phyloP scores from a whole-genome alignment of 2,113 vertebrate species.

The Gymnobelideus leadbeateri region DNA sequence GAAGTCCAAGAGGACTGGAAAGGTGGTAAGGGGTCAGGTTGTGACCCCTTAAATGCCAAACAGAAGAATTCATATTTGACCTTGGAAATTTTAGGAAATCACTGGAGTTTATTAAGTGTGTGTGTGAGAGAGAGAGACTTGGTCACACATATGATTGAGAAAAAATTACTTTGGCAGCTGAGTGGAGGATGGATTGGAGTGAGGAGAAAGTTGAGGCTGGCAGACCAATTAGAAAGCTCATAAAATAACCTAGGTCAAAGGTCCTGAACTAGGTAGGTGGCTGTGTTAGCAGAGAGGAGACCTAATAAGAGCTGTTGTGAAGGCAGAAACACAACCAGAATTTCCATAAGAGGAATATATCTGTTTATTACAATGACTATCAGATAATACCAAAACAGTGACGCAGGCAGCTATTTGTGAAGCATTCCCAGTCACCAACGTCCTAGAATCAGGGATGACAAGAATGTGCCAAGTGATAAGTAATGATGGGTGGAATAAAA shows the following conservation, averaged over 20 bases:
- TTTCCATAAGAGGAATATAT: background rate
- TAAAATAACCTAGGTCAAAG: background rate
- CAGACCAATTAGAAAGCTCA: background rate
- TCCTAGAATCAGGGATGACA: constrained; percentile 11
- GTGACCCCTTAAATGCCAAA: background rate
- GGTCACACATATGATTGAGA: background rate
- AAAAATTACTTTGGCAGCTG: background rate
- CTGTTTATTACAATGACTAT: background rate
- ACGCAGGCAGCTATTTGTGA: accelerated
- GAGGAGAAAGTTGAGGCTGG: background rate
- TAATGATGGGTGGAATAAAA: constrained; percentile 15
- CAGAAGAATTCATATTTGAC: background rate
- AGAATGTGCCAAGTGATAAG: constrained; percentile 9
- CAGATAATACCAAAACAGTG: background rate
- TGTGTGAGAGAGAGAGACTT: background rate
- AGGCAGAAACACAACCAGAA: background rate
- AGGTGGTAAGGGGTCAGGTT: background rate
- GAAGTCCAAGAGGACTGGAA: background rate
- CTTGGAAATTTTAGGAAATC: accelerated
- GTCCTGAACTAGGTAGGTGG: background rate
- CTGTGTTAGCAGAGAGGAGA: background rate
- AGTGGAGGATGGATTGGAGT: background rate
- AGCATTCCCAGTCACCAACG: background rate
- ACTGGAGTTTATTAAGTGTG: background rate
- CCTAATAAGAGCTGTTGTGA: background rate